Percentiles rank a stretch among this genome's conserved stretches.
These are phyloP conservation scores for Andrena minutula DNA, from an alignment of 2,888 invertebrate genomes.

Conservation along the genomic window DNA sequence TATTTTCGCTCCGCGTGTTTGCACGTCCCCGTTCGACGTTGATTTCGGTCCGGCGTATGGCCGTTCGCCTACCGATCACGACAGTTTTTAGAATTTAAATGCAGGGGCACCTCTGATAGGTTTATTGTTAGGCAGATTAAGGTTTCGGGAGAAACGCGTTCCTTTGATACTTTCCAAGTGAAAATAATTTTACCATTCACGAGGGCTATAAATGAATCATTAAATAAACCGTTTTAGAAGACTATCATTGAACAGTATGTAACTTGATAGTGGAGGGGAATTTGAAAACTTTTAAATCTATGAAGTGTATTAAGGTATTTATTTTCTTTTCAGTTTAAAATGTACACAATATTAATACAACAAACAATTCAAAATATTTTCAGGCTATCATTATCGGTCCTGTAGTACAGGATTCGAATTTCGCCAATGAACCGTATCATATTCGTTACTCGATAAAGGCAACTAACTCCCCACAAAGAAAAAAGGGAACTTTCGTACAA, in stretches of 20 bases:
- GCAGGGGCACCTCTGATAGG: background rate
- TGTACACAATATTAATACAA: background rate
- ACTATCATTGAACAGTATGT: no score
- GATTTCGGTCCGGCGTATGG: background rate
- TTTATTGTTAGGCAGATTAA: background rate
- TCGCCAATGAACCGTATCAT: background rate
- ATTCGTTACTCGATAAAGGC: background rate
- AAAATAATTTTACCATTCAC: no score
- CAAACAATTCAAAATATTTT: background rate
- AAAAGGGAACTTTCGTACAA: background rate
- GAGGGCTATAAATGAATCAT: no score
- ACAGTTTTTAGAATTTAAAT: background rate
- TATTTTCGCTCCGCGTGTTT: slow-evolving; percentile 30
- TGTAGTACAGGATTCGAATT: background rate
- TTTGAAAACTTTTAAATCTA: no score
- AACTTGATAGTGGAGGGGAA: no score
- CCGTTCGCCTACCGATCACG: background rate
- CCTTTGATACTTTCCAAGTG: no score
- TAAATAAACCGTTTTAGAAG: no score
- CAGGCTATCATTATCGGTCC: background rate
- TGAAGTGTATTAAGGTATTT: background rate
- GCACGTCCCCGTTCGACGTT: background rate
- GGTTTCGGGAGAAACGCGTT: background rate
- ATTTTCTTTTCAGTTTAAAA: background rate
- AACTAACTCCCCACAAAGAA: background rate